Base-by-base conservation (phyloP, 1,140 invertebrate genomes). In the Drosophila novamexicana region DNA sequence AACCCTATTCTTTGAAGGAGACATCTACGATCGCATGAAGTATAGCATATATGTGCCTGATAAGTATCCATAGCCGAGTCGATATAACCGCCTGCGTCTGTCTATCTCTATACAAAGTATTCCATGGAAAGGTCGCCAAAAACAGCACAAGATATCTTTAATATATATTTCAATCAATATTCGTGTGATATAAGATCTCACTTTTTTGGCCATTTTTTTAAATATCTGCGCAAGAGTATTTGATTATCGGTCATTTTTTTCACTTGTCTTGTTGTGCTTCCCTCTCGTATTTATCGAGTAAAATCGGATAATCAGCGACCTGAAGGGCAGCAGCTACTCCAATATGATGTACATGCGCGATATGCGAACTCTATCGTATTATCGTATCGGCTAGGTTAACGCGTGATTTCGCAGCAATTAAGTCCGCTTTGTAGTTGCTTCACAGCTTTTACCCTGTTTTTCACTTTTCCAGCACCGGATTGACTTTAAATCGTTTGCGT, bases 331-430 rank as follows among this genome's bases (percentile, higher is more conserved):
- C 16, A 9, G 14, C n/a, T 45, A 49, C 34, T 7, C 39, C 6
- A 29, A 34, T 54, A 54, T 36, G 32, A 61, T 29, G 44, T 16
- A n/a, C 45, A 34, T 45, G n/a, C 16, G 45, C 37, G 18, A 14
- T 40, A 44, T 42, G 16, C 40, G 2, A 14, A 14, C n/a, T 36
- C 37, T 56, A 29, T 53, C 14, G 36, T 12, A 53, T 18, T 49
- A 64, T 64, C 42, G 16, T 54, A 64, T 64, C 42, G 16, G 49
- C 63, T 64, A 37, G 57, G 63, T 62, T 72, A 76, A 83, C 79
- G 88, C 79, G 69, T 88, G 79, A 88, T 86, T 88, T 79, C 63
- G 54, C 45, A 75, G 83, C 79, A 86, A 83, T 83, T 80, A 78
- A 69, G 50, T 61, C 47, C 72, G 65, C 59, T 77, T 77, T 77